Conservation (phyloP, 1,140 invertebrate species). For the Hirudo medicinalis region DNA sequence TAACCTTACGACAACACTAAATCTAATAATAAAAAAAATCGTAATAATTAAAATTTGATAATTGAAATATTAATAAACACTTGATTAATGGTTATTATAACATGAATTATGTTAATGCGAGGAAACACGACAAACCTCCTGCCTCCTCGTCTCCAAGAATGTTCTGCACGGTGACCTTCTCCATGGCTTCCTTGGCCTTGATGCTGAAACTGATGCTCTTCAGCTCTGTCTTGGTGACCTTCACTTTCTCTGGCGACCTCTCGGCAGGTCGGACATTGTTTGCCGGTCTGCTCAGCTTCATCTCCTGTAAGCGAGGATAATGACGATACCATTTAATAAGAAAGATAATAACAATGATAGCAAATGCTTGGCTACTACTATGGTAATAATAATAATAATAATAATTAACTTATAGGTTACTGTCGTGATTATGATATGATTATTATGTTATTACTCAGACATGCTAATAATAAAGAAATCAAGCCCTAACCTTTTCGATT, state of each 20-base stretch:
- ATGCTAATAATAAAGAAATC: not conserved
- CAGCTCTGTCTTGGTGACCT: not conserved
- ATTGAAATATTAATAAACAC: no score
- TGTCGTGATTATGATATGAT: no score
- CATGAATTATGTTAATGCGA: no score
- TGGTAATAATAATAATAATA: no score
- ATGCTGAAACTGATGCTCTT: slow-evolving; percentile 36
- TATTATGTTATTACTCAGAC: not conserved
- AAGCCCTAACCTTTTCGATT: not conserved
- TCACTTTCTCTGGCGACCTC: not conserved
- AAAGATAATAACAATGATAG: no score
- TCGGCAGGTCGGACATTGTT: not conserved
- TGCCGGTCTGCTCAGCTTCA: not conserved
- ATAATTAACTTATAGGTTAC: not conserved
- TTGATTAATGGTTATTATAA: no score
- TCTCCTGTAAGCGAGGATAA: not conserved
- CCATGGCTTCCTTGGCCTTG: slow-evolving; percentile 34
- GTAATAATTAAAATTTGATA: no score
- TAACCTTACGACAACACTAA: no score
- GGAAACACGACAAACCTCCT: no score
- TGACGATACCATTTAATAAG: not conserved
- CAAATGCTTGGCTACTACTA: no score
- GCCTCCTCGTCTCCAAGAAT: no score
- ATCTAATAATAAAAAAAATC: no score
- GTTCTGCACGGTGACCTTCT: slow-evolving; percentile 24